Evolutionary conservation across 1,140 invertebrate genomes (phyloP).

Genomic region (Achatina immaculata): DNA sequence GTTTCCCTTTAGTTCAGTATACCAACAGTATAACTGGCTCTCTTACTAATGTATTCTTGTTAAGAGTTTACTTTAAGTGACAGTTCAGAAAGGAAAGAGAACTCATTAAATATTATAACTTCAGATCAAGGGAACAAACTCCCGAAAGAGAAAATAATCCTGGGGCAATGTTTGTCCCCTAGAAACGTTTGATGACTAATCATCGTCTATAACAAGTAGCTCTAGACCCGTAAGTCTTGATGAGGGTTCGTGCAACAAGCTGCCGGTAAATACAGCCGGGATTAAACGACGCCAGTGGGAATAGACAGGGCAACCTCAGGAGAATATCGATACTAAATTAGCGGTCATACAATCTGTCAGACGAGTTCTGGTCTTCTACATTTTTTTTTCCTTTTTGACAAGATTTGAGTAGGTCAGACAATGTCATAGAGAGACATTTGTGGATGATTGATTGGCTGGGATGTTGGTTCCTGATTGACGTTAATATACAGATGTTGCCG

Average conservation of each 20-base stretch:
- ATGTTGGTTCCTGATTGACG: not conserved
- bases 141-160: not conserved
- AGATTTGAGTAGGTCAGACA: not conserved
- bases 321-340: slow-evolving; percentile 1
- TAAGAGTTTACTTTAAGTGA: too few relatives aligned
- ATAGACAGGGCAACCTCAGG: not conserved
- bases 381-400: not conserved
- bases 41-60: too few relatives aligned
- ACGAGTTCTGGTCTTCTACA: not conserved
- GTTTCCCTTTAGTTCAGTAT: too few relatives aligned
- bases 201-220: not conserved
- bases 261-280: not conserved
- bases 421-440: not conserved
- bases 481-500: too few relatives aligned
- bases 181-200: not conserved
- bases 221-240: not conserved
- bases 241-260: slow-evolving; percentile 2
- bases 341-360: not conserved
- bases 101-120: not conserved
- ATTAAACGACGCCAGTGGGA: not conserved
- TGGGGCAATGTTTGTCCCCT: not conserved
- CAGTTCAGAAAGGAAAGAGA: too few relatives aligned
- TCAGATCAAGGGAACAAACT: not conserved
- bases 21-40: too few relatives aligned
- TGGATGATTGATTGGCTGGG: not conserved